Conservation (phyloP, 2,797 vertebrate species). For the Falco novaeseelandiae region DNA sequence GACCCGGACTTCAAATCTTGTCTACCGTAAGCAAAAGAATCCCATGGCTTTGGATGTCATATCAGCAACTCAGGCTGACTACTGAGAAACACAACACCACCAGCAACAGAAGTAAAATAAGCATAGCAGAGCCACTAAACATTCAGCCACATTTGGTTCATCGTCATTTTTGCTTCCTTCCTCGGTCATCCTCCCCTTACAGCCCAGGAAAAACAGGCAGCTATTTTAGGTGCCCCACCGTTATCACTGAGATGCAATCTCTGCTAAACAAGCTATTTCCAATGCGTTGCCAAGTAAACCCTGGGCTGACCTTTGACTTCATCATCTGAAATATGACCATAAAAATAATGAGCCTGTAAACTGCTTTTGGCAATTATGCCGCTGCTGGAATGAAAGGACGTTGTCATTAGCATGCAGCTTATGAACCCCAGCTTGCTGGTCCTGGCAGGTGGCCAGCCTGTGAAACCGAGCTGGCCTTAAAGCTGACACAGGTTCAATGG, state of each 20-base stretch:
- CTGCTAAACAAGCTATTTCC: constrained; percentile 65
- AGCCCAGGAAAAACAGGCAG: not conserved
- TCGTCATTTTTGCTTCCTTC: not conserved
- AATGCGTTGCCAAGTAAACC: constrained; percentile 70
- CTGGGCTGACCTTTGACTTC: constrained; percentile 73
- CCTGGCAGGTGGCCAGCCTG: constrained; percentile 85
- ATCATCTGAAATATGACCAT: constrained; percentile 79
- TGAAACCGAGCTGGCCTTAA: constrained; percentile 80
- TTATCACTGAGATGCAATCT: constrained; percentile 31
- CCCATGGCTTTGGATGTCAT: not conserved
- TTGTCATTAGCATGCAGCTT: constrained; percentile 87
- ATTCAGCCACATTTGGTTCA: not conserved
- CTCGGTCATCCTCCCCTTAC: not conserved
- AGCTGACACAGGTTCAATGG: constrained; percentile 86
- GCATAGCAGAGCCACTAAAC: not conserved
- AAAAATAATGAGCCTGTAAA: constrained; percentile 85
- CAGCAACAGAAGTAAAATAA: not conserved
- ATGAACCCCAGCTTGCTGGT: constrained; percentile 86
- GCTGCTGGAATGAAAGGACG: constrained; percentile 83
- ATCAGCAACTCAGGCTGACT: not conserved
- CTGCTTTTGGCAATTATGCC: constrained; percentile 86
- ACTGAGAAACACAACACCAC: not conserved
- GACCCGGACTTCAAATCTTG: not conserved
- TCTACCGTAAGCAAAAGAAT: not conserved
- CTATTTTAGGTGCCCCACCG: not conserved